Percentiles rank a stretch among this genome's conserved stretches.
Conservation (phyloP, 2,797 vertebrate genomes). For the Staurois parvus region DNA sequence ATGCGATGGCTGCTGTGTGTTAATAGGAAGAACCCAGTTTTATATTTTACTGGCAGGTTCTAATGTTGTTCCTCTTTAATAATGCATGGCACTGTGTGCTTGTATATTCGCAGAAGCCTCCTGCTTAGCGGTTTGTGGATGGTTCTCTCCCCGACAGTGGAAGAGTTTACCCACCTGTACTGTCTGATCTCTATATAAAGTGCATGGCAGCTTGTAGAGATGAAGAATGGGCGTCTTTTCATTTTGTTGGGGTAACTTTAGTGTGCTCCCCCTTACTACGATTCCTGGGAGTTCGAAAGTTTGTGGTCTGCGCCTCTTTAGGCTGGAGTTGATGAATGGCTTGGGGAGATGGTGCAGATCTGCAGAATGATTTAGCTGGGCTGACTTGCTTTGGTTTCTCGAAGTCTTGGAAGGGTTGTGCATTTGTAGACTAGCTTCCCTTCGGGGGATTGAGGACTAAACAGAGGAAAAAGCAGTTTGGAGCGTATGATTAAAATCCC, state of each 20-base stretch:
- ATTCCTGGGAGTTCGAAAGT: slow-evolving; percentile 25
- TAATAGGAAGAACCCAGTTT: slow-evolving; percentile 45
- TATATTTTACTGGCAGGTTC: slow-evolving; percentile 53
- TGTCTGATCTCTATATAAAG: background rate
- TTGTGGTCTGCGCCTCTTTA: slow-evolving; percentile 28
- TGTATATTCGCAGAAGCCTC: slow-evolving; percentile 14
- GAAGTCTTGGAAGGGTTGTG: slow-evolving; percentile 34
- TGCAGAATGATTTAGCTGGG: slow-evolving; percentile 51
- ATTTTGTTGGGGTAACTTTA: slow-evolving; percentile 28
- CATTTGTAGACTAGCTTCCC: slow-evolving; percentile 27
- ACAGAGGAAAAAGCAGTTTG: slow-evolving; percentile 34
- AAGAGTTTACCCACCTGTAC: slow-evolving; percentile 35
- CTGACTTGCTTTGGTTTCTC: slow-evolving; percentile 18
- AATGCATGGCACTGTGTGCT: slow-evolving; percentile 36
- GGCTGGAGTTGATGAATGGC: slow-evolving; percentile 42
- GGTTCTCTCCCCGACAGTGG: slow-evolving; percentile 21
- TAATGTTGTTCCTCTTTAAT: slow-evolving; percentile 55
- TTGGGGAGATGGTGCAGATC: slow-evolving; percentile 40
- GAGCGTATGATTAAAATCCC: slow-evolving; percentile 54
- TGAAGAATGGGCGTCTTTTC: background rate
- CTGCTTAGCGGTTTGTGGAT: slow-evolving; percentile 6
- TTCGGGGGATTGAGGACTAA: slow-evolving; percentile 32
- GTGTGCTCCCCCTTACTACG: background rate
- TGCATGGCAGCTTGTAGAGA: background rate
- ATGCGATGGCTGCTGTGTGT: slow-evolving; percentile 45